Evolutionary conservation across 1,140 invertebrate species (phyloP).

Genomic region (Eciton burchellii): DNA sequence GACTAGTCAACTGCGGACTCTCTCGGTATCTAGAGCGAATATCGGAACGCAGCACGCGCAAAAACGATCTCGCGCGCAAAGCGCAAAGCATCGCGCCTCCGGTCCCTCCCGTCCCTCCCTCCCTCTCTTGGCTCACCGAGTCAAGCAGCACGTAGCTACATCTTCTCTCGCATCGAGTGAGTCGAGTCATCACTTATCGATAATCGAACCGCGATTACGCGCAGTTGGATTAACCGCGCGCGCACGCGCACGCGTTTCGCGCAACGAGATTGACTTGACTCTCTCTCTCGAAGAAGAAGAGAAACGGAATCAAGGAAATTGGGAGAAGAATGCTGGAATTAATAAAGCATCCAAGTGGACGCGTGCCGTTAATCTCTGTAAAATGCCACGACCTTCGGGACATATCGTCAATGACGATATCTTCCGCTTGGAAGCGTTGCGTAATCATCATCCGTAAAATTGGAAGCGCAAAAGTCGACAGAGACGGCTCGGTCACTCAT

Average conservation of each 20-base stretch:
- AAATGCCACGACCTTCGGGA: background rate
- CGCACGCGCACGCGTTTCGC: background rate
- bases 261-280: background rate
- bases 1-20: too few relatives aligned
- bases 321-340: too few relatives aligned
- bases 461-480: background rate
- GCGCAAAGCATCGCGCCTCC: too few relatives aligned
- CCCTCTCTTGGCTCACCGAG: background rate
- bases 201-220: background rate
- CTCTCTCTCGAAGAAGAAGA: too few relatives aligned
- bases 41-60: background rate
- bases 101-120: too few relatives aligned
- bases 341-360: too few relatives aligned
- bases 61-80: background rate
- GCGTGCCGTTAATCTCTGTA: too few relatives aligned
- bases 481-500: constrained; percentile 34
- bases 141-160: background rate
- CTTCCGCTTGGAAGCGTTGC: background rate
- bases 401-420: background rate
- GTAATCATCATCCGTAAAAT: constrained; percentile 30
- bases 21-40: too few relatives aligned
- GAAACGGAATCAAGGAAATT: too few relatives aligned
- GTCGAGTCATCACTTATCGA: background rate
- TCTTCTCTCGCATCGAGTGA: background rate
- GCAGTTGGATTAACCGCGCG: background rate